Conservation (phyloP, 2,888 invertebrate species). For the Lasioglossum figueresi region DNA sequence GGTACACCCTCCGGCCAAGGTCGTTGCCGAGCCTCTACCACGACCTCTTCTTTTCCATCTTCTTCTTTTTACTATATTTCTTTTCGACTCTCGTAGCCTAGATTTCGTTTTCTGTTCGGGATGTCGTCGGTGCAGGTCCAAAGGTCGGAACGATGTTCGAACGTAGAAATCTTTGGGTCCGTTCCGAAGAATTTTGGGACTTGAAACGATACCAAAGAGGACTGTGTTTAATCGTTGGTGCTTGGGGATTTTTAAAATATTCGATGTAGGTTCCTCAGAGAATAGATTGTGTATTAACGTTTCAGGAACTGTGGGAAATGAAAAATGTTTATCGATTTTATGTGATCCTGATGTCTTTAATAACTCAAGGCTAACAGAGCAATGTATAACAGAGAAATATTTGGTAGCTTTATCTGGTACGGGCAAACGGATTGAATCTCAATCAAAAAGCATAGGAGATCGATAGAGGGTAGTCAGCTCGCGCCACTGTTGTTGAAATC, state of each 20-base stretch:
- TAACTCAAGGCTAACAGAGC: no score
- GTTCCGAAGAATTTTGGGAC: background rate
- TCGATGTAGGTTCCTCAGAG: no score
- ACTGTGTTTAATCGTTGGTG: no score
- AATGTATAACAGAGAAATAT: background rate
- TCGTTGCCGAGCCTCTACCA: conserved; percentile 13
- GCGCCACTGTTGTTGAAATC: background rate
- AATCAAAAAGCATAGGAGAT: background rate
- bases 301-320: no score
- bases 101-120: background rate
- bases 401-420: background rate
- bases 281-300: no score
- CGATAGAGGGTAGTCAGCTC: background rate
- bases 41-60: background rate
- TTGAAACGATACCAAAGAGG: background rate
- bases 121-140: background rate
- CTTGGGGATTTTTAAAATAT: no score
- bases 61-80: background rate
- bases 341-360: no score
- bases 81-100: background rate
- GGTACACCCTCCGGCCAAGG: conserved; percentile 62
- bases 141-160: background rate
- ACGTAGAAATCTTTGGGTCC: background rate
- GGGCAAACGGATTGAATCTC: background rate
- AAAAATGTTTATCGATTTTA: no score